Evolutionary conservation across 2,888 invertebrate species (phyloP).

Genomic region (Eilema griseolum): DNA sequence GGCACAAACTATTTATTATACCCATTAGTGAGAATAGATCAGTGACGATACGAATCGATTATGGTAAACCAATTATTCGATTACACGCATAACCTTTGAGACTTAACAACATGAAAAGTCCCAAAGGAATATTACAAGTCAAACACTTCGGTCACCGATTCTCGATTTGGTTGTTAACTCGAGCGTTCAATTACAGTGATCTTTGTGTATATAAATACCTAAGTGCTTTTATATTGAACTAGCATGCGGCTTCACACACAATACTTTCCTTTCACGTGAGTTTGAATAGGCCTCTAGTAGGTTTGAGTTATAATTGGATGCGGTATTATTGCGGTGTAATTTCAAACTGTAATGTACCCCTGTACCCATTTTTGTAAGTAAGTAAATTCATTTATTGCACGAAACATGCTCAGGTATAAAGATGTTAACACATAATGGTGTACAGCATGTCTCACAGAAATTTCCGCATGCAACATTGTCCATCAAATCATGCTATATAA

Average conservation of each 20-base stretch:
- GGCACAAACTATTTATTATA: neutral
- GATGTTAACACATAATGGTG: no score
- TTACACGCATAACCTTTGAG: neutral
- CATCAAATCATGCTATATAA: no score
- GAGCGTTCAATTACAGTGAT: neutral
- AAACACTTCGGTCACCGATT: neutral
- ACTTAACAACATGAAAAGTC: neutral
- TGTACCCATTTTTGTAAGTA: neutral
- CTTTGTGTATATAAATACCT: neutral
- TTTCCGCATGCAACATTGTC: no score
- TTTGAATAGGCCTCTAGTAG: neutral
- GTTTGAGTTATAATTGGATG: neutral
- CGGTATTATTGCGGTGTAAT: neutral
- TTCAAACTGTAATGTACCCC: no score
- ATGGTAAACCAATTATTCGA: slow-evolving; percentile 1
- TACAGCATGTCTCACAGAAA: no score
- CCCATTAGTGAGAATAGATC: neutral
- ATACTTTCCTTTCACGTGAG: neutral
- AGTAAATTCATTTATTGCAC: no score
- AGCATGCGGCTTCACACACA: neutral
- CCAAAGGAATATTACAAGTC: neutral
- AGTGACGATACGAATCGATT: neutral
- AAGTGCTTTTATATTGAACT: neutral
- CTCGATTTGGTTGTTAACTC: neutral
- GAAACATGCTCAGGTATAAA: no score